Base-by-base conservation (phyloP, 1,140 invertebrate species). In the Archegozetes longisetosus region DNA sequence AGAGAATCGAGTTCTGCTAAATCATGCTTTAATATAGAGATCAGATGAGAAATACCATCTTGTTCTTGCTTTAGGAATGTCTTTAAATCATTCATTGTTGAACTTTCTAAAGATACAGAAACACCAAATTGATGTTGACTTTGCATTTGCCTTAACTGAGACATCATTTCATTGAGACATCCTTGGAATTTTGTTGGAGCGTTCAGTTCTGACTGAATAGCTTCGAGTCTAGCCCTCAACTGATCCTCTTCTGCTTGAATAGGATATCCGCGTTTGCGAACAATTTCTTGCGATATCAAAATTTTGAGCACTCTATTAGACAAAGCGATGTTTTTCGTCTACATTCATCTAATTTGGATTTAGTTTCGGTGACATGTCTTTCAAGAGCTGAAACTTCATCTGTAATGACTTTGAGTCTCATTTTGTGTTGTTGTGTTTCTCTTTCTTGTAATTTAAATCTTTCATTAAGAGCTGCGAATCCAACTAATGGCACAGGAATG, bases 131-230 rank as follows among this genome's bases (percentile, higher is more conserved):
- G 60, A 58, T 77, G 71, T 57, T 81, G 79, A 65, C 76, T 76
- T 66, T 88, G 84, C 76, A 91, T 82, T 47, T 64, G 61, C 64
- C 86, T 75, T 64, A 91, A 82, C 61, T 88, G 86, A 23, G 88
- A 88, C 59, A 92, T 77, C 62, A 95, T 74, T 75, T 94, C 90
- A 69, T 88, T 91, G 27, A 95, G 77, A 63, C 87, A 81, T 46
- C 86, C 85, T 74, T 91, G 91, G 66, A 89, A 92, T 67, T 93
- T 86, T 53, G 88, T 91, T 13, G 90, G 90, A 13, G 87, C 83
- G 63, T 86, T 86, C 1, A 96, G 78, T 68, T 92, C 84, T 0
- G 82, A 78, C 55, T 88, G 83, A 70, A 94, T 80, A 52, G 82
- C 80, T 73, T 94, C 88, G 13, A 95, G 76, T 66, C 85, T 82